These are phyloP conservation scores for Malurus alboscapulatus DNA, from an alignment of 2,113 vertebrate species.

Conservation along the genomic window DNA sequence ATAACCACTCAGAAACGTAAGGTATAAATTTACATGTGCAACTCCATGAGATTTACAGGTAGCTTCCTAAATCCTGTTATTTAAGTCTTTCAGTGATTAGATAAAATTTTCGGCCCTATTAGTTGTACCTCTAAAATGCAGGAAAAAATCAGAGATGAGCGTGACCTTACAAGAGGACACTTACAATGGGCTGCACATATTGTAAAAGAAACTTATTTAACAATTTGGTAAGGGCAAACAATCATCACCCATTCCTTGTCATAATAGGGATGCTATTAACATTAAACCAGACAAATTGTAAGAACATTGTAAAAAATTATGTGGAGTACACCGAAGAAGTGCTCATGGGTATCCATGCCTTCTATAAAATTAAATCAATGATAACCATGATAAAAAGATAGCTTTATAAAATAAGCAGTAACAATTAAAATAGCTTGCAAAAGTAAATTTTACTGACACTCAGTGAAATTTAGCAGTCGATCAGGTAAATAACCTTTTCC, in stretches of 20 bases:
- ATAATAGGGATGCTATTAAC: not conserved
- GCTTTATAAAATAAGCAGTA: not conserved
- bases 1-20: not conserved
- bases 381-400: not conserved
- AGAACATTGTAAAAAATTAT: not conserved
- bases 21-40: not conserved
- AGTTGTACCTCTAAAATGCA: not conserved
- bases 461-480: not conserved
- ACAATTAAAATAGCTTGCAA: not conserved
- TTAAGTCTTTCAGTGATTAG: not conserved
- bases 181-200: not conserved
- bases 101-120: not conserved
- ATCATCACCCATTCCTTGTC: not conserved
- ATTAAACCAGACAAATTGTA: not conserved
- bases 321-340: not conserved
- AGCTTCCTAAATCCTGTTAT: not conserved
- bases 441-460: not conserved
- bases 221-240: not conserved
- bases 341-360: accelerated
- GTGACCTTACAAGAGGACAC: not conserved
- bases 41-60: not conserved
- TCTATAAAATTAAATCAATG: not conserved
- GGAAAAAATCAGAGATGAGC: not conserved
- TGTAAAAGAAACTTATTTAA: not conserved
- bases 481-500: not conserved